A percentile compares a stretch with the other conserved stretches of the same genome.
These are phyloP conservation scores for Plecturocebus donacophilus DNA, from an alignment of 2,113 vertebrate species.

Conservation along the genomic window DNA sequence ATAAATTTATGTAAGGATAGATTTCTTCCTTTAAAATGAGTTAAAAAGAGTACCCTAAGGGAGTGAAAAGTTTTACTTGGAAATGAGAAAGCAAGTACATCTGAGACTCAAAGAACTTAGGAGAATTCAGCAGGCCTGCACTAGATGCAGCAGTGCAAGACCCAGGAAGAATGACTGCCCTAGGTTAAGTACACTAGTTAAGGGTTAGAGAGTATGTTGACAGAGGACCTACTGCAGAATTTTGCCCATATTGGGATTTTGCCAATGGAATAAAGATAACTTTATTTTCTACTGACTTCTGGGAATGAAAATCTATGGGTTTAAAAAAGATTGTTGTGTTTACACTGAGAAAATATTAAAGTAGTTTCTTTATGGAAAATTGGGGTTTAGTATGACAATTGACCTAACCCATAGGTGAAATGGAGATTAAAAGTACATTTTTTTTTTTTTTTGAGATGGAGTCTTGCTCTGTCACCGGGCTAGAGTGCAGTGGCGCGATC, in stretches of 20 bases:
- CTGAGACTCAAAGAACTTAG: neutral
- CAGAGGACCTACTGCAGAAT: neutral
- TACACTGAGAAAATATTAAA: neutral
- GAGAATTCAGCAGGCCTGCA: neutral
- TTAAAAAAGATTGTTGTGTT: neutral
- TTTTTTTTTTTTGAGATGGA: neutral
- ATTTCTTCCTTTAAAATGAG: conserved; percentile 6
- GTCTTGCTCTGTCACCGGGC: too few relatives aligned
- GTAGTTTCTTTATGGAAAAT: neutral
- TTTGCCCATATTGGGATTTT: neutral
- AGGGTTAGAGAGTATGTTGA: neutral
- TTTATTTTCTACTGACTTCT: conserved; percentile 23
- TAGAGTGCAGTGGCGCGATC: too few relatives aligned
- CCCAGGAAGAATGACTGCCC: neutral
- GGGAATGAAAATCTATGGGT: neutral
- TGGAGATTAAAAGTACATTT: conserved; percentile 30
- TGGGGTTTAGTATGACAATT: neutral
- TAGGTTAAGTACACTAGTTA: neutral
- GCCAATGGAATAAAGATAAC: neutral
- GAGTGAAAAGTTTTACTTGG: neutral
- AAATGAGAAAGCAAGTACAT: neutral
- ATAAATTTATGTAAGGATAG: neutral
- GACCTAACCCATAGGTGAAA: neutral
- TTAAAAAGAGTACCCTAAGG: conserved; percentile 20
- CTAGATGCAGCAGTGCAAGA: neutral